Conservation (phyloP, 2,888 invertebrate genomes). For the Dicyrtoma fusca region DNA sequence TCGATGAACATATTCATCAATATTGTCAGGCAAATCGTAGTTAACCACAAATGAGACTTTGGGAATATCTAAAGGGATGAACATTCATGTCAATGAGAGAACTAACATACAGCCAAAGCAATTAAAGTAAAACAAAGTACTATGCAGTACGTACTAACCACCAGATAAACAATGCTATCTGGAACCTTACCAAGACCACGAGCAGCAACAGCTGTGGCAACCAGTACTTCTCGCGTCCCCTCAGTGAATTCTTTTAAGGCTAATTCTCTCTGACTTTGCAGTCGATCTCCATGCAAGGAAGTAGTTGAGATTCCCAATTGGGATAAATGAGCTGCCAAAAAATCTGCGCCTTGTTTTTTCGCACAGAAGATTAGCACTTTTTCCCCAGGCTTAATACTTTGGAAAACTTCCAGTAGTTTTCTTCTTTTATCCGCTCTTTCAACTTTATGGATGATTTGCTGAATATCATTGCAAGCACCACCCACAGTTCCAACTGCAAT, state of each 20-base stretch:
- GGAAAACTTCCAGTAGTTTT: constrained; percentile 72
- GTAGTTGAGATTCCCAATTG: constrained; percentile 63
- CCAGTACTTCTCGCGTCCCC: constrained; percentile 78
- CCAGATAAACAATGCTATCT: no score
- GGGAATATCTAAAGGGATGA: constrained; percentile 77
- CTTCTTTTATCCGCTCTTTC: constrained; percentile 73
- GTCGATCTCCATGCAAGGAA: constrained; percentile 66
- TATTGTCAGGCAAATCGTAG: constrained; percentile 61
- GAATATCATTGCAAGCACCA: constrained; percentile 87
- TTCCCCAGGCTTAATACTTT: constrained; percentile 60
- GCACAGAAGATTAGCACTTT: constrained; percentile 84
- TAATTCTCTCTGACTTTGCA: constrained; percentile 67
- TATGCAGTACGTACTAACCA: no score
- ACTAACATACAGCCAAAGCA: no score
- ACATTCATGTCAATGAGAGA: no score
- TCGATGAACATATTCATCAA: constrained; percentile 63
- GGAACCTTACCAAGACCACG: constrained; percentile 75
- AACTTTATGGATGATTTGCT: constrained; percentile 75
- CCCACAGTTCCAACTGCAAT: constrained; percentile 89
- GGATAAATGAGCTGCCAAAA: constrained; percentile 58
- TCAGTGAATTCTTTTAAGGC: constrained; percentile 78
- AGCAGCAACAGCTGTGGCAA: constrained; percentile 94
- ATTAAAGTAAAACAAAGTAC: no score
- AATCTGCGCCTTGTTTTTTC: constrained; percentile 79
- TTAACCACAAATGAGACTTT: constrained; percentile 69